phyloP scores from a whole-genome alignment of 2,888 invertebrate species.

The Drosophila histrio region DNA sequence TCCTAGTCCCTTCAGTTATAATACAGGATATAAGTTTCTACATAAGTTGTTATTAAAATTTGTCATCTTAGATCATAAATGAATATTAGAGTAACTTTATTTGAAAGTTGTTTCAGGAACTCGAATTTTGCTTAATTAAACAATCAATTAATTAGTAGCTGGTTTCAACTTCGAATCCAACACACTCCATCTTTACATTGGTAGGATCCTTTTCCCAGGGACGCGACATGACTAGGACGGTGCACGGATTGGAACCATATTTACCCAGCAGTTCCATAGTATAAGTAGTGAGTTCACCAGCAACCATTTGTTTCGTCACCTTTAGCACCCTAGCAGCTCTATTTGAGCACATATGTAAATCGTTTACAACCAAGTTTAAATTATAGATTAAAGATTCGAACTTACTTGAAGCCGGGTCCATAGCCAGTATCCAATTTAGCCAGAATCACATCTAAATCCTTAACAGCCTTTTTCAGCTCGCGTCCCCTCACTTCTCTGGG shows the following conservation, averaged over 20 bases:
- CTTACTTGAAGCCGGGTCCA: constrained; percentile 60
- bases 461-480: constrained; percentile 22
- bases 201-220: constrained; percentile 60
- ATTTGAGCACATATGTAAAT: not conserved
- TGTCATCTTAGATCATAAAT: no score
- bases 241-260: not conserved
- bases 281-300: constrained; percentile 50
- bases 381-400: not conserved
- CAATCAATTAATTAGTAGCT: not conserved
- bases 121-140: not conserved
- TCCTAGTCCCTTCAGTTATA: no score
- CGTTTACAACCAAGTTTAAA: not conserved
- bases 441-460: constrained; percentile 27
- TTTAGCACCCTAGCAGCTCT: constrained; percentile 57
- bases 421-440: constrained; percentile 39
- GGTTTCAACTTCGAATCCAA: constrained; percentile 22
- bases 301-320: constrained; percentile 64
- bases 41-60: no score
- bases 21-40: no score
- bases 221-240: constrained; percentile 57
- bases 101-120: not conserved
- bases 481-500: constrained; percentile 29
- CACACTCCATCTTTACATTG: constrained; percentile 58
- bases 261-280: constrained; percentile 48
- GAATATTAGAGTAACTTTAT: no score